A percentile compares a stretch with the other conserved stretches of the same genome.
Conservation (phyloP, 1,140 invertebrate species). For the Trigoniulus corallinus region DNA sequence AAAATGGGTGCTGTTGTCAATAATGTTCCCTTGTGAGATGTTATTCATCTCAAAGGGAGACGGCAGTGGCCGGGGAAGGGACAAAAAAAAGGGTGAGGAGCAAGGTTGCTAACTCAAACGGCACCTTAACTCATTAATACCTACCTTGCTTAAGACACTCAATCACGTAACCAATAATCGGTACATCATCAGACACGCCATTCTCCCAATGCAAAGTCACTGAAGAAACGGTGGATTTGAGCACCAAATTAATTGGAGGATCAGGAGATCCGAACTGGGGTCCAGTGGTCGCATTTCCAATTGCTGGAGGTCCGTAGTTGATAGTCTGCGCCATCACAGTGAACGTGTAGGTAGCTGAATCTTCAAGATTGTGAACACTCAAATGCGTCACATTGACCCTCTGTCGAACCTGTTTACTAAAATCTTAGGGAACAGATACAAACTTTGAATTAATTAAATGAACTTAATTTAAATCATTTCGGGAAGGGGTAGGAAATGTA, state of each 20-base stretch:
- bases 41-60: no score
- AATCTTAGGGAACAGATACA: conserved; percentile 19
- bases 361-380: conserved; percentile 66
- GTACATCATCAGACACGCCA: conserved; percentile 60
- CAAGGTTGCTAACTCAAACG: no score
- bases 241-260: conserved; percentile 46
- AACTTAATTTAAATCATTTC: no score
- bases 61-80: no score
- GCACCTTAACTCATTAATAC: no score
- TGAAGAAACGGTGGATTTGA: conserved; percentile 61
- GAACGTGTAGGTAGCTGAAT: conserved; percentile 82
- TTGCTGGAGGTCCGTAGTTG: conserved; percentile 54
- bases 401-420: conserved; percentile 76
- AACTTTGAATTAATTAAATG: no score
- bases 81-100: no score
- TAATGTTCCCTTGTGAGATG: no score
- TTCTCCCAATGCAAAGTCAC: conserved; percentile 78
- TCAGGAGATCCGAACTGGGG: conserved; percentile 78
- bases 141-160: conserved; percentile 75
- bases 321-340: conserved; percentile 75
- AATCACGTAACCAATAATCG: conserved; percentile 81
- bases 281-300: conserved; percentile 73
- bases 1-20: no score
- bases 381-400: conserved; percentile 60
- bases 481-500: no score